Base-by-base conservation (phyloP, 2,888 invertebrate species). In the Acronicta leporina region DNA sequence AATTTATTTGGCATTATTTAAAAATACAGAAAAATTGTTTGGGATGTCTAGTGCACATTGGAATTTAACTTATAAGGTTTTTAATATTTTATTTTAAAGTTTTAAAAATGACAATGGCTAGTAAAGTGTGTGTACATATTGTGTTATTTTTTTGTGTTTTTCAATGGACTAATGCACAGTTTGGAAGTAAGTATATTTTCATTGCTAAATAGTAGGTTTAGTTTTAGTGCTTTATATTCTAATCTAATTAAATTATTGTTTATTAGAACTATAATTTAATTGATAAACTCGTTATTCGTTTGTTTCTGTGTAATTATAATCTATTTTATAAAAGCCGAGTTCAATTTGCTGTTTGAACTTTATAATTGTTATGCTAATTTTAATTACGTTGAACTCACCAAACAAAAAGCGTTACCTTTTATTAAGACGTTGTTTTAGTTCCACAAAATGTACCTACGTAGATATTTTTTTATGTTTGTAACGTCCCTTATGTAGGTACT, bases 101-200 rank as follows among this genome's bases (percentile, higher is more conserved):
- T 45, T 43, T 30, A 50, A 51, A 42, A 27, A 59, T 68, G 20
- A 68, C 59, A 42, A 79, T 76, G 81, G 76, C 38, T 20, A 64
- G 47, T 62, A 71, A 38, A 66, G 62, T 75, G 72, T 73, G 68
- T 66, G 70, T 83, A 60, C 74, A 63, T 61, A 20, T 20, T 20
- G 70, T 83, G 73, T 73, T 89, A 48, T 83, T 77, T 73, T 69
- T 90, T 67, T 85, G 84, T 79, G 68, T 85, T 75, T 80, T 87
- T 55, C 76, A 85, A 68, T 87, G 90, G 87, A 86, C 77, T 52
- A 79, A 83, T 56, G 94, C 91, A 55, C 92, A 94, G 67, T 94
- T 94, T 86, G 93, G 94, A 57, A 91, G 94, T 94, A 86, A 92
- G 93, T 91, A 44, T 15, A 55, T 14, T 56, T 51, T 43, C 4